phyloP scores from a whole-genome alignment of 2,113 vertebrate genomes.

The Cervus canadensis region DNA sequence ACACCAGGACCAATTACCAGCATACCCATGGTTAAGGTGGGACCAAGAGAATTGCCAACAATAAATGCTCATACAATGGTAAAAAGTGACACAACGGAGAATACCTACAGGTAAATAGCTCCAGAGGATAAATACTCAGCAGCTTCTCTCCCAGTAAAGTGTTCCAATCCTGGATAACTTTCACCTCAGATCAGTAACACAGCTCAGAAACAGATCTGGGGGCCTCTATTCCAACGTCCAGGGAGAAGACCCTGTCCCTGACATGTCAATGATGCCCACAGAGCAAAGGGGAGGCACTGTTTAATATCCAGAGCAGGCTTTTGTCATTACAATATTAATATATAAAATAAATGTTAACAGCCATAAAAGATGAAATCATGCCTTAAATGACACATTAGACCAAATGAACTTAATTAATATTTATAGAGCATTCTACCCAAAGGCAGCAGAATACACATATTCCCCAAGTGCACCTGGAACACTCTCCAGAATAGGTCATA shows the following conservation, averaged over 20 bases:
- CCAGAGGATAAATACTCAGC: neutral
- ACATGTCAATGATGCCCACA: neutral
- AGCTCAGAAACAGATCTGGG: neutral
- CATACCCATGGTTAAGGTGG: neutral
- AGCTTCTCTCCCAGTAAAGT: neutral
- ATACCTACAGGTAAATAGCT: neutral
- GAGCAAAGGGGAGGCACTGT: rapidly evolving
- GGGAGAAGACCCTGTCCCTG: neutral
- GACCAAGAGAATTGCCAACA: neutral
- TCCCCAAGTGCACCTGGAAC: neutral
- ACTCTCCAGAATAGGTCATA: neutral
- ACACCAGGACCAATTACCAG: neutral
- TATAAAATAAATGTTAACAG: neutral
- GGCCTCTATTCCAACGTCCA: neutral
- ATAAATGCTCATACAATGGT: neutral
- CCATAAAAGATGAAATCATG: neutral
- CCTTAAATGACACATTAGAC: neutral
- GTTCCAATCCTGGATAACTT: neutral
- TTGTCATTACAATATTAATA: neutral
- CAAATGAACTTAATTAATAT: neutral
- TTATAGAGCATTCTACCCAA: neutral
- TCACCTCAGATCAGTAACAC: neutral
- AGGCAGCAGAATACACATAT: neutral
- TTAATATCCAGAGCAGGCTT: neutral
- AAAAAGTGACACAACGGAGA: neutral